A percentile compares a stretch with the other conserved stretches of the same genome.
Conservation (phyloP, 1,140 invertebrate genomes). For the Laupala kohalensis region DNA sequence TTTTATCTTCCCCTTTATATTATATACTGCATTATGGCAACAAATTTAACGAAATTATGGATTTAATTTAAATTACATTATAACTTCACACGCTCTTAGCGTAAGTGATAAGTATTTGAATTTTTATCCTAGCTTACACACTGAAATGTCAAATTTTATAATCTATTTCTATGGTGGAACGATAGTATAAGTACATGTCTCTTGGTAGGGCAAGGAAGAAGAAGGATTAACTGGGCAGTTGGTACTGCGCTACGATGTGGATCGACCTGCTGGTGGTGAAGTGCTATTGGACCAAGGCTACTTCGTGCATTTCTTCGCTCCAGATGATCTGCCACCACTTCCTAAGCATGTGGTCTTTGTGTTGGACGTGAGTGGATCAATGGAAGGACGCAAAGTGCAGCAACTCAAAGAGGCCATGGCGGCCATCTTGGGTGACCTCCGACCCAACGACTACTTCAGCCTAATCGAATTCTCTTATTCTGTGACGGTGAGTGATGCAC, state of each 20-base stretch:
- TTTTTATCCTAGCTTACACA: too few relatives aligned
- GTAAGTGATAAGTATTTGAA: too few relatives aligned
- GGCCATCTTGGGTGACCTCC: conserved; percentile 29
- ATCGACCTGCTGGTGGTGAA: conserved; percentile 36
- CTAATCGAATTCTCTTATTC: conserved; percentile 29
- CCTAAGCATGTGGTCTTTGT: conserved; percentile 36
- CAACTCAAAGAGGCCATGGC: conserved; percentile 33
- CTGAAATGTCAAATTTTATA: too few relatives aligned
- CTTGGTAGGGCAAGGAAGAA: conserved; percentile 1
- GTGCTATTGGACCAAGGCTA: conserved; percentile 40
- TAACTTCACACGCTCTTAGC: too few relatives aligned
- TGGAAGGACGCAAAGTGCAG: conserved; percentile 30
- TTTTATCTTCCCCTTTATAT: too few relatives aligned
- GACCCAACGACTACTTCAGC: conserved; percentile 31
- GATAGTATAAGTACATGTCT: too few relatives aligned
- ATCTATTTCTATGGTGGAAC: too few relatives aligned
- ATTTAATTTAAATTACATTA: too few relatives aligned
- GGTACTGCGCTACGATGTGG: conserved; percentile 48
- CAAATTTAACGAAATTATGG: too few relatives aligned
- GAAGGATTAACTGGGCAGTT: conserved; percentile 43
- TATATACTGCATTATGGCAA: too few relatives aligned
- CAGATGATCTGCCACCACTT: conserved; percentile 28
- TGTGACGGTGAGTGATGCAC: conserved; percentile 16
- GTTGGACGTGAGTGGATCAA: conserved; percentile 33
- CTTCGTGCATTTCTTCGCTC: conserved; percentile 39